A percentile compares a stretch with the other conserved stretches of the same genome.
Conservation (phyloP, 2,888 invertebrate species). For the Plutella xylostella region DNA sequence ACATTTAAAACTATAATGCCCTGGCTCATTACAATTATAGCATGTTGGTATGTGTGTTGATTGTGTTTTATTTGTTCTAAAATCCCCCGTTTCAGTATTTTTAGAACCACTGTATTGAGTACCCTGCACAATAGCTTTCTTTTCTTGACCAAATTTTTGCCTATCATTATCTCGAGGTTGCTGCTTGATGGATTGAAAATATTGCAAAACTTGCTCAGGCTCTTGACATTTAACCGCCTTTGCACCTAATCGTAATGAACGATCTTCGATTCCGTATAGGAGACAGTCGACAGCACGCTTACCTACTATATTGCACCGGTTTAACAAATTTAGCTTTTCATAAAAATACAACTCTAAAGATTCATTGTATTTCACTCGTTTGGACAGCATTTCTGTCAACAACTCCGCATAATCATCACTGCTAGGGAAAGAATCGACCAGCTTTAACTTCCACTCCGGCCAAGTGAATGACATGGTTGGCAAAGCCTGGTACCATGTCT, state of each 20-base stretch:
- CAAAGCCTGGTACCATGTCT: constrained; percentile 14
- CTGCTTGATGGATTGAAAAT: constrained; percentile 3
- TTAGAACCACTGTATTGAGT: neutral
- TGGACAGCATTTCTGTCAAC: constrained; percentile 14
- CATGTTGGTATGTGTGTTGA: neutral
- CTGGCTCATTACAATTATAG: neutral
- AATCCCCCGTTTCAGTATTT: neutral
- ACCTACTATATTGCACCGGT: constrained; percentile 13
- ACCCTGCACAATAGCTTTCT: neutral
- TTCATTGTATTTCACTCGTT: constrained; percentile 10
- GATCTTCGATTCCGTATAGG: constrained; percentile 3
- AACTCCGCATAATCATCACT: constrained; percentile 15
- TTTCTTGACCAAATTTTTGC: neutral
- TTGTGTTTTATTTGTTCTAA: neutral
- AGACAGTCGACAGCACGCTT: constrained; percentile 12
- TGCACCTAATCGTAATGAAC: neutral
- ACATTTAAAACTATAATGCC: neutral
- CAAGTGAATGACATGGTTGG: constrained; percentile 13
- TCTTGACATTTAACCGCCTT: constrained; percentile 1
- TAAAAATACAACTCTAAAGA: constrained; percentile 15
- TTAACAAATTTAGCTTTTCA: constrained; percentile 14
- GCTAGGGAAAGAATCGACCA: constrained; percentile 15
- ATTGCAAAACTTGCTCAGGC: constrained; percentile 3
- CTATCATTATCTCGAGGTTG: neutral
- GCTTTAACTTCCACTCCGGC: constrained; percentile 14